phyloP scores from a whole-genome alignment of 1,140 invertebrate genomes.

The Andrena cerasifolii region DNA sequence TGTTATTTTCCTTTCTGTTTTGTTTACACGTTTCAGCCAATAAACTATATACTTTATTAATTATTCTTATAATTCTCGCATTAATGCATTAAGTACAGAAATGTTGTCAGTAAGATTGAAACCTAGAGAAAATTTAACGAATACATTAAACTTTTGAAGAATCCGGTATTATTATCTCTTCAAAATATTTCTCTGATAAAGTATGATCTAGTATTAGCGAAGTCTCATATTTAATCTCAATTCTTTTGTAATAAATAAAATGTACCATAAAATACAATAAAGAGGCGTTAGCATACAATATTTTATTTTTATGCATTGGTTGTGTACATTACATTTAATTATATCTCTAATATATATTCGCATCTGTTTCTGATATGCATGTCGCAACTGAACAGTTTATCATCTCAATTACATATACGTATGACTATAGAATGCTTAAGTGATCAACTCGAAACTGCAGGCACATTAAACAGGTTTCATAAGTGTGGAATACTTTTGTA shows the following conservation, averaged over 20 bases:
- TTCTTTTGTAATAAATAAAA: conserved; percentile 6
- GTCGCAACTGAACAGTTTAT: conserved; percentile 10
- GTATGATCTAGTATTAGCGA: neutral
- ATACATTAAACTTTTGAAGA: neutral
- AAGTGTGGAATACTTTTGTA: neutral
- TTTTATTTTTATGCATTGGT: conserved; percentile 1
- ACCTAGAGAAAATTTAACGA: neutral
- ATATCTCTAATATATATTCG: neutral
- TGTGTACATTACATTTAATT: conserved; percentile 4
- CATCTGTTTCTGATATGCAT: conserved; percentile 6
- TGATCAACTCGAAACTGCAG: neutral
- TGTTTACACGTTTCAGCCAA: conserved; percentile 33
- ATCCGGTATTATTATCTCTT: too few species aligned
- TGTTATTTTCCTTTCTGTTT: conserved; percentile 36
- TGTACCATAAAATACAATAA: conserved; percentile 8
- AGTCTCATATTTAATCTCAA: neutral
- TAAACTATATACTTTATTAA: conserved; percentile 30
- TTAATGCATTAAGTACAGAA: neutral
- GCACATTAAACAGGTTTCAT: neutral
- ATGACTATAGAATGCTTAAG: conserved; percentile 2
- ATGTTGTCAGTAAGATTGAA: neutral
- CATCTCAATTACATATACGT: conserved; percentile 7
- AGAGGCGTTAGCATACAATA: neutral
- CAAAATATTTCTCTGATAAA: conserved; percentile 1
- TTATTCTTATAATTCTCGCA: conserved; percentile 1